Base-by-base conservation (phyloP, 2,113 vertebrate genomes). In the Poeciliopsis turrubarensis region DNA sequence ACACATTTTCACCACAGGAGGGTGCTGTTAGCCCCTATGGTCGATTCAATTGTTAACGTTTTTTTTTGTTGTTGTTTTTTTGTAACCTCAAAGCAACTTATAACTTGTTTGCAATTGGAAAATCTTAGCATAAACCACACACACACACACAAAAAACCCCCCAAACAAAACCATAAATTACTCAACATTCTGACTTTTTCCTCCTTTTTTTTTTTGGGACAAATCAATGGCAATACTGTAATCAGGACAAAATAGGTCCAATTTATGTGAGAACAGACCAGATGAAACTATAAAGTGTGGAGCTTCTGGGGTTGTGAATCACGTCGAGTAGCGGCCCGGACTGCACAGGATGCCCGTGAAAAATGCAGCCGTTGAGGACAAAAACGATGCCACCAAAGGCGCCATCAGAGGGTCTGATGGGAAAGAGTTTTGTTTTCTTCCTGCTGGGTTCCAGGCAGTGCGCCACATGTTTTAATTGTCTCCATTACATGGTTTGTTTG, bases 11-110 rank as follows among this genome's bases (percentile, higher is more conserved):
- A 70, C 87, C 89, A 90, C 84, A 47, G 65, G 86, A 70, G 72
- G 10, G 80, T 79, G 83, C 84, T 90, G 60, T 91, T 87, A 62
- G 61, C 61, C 77, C 72, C 30, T 0, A 44, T 44, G 51, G 30
- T 29, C 17, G 17, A 13, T 0, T n/a, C 29, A 47, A 66, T n/a
- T 5, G 5, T 17, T 54, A 17, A 17, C 19, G 44, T 1, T 19
- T 19, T 17, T 47, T 6, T 17, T 14, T 15, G 29, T 30, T 34
- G 1, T 0, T 47, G 0, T 44, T 5, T 44, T 4, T 17, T 44
- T 15, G 4, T 15, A 19, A 47, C 15, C 44, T 5, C 15, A n/a
- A n/a, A 25, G 51, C 22, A 54, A 54, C 22, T 54, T 54, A 25
- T 25, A 25, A 9, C 51, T 54, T 25, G 6, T 17, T 25, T 25